Percentiles rank a stretch among this genome's conserved stretches.
phyloP scores from a whole-genome alignment of 23 tunicate species.

The Ascidia mentula region DNA sequence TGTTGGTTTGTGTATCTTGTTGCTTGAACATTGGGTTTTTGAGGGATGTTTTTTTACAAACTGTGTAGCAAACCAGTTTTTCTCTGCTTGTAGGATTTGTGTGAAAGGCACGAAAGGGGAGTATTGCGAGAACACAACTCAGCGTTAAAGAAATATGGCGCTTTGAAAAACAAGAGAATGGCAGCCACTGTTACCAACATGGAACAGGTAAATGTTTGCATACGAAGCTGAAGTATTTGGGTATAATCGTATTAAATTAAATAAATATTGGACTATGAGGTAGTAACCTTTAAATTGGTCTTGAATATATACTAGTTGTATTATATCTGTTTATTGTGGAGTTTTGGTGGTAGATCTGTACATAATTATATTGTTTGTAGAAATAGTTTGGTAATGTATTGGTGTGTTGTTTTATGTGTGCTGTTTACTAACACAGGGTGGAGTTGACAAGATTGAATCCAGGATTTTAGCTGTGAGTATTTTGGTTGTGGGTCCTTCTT shows the following conservation, averaged over 20 bases:
- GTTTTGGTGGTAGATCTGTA: too few species aligned
- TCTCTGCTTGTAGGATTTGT: slow-evolving; percentile 48
- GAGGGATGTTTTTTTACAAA: too few species aligned
- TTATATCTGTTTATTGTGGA: background rate
- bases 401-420: too few species aligned
- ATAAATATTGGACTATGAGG: too few species aligned
- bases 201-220: slow-evolving; percentile 71
- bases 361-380: background rate
- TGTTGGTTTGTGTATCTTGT: too few species aligned
- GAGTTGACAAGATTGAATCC: slow-evolving; percentile 88
- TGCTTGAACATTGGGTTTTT: too few species aligned
- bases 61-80: too few species aligned
- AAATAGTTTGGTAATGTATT: too few species aligned
- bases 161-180: slow-evolving; percentile 88
- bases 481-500: too few species aligned
- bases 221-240: background rate
- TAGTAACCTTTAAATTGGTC: too few species aligned
- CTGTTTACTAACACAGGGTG: slow-evolving; percentile 40
- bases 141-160: slow-evolving; percentile 89
- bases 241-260: background rate
- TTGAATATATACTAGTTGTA: too few species aligned
- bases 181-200: slow-evolving; percentile 85
- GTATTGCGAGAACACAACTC: slow-evolving; percentile 89
- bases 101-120: slow-evolving; percentile 90
- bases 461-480: slow-evolving; percentile 86